Evolutionary conservation across 2,888 invertebrate species (phyloP), one percentile per base, ranked within the genome.

Genomic region (Lithophane leautieri): DNA sequence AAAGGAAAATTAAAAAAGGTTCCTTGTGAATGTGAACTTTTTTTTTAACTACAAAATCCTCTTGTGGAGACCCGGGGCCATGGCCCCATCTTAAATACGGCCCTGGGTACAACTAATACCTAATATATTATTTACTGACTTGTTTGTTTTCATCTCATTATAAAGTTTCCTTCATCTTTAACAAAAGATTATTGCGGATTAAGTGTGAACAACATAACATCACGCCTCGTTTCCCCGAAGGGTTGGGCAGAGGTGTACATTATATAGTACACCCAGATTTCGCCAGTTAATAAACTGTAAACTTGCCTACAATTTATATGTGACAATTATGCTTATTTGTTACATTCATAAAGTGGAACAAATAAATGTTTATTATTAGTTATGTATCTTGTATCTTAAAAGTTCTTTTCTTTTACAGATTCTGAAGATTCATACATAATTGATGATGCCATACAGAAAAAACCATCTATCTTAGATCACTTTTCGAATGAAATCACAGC

Each of bases 401-500:
- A 4, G 2, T 11, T 34, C 74, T 73, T 82, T 73, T 79, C 86
- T 88, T 78, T 92, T 93, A 82, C 91, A 92, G 93, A 90, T 81
- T 86, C 88, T 54, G 86, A 91, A 63, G 93, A 93, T 66, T 66
- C 93, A 28, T 83, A 69, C n/a, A 73, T 86, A 14, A 94, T 96
- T 70, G 92, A 93, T 54, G 83, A 92, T 86, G 83, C 89, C 12
- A 84, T 96, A 28, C 87, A 91, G 62, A 69, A 77, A 11, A 93
- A 88, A 78, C 92, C 89, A 44, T 89, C 93, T 8, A 84, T 95
- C 16, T 52, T 96, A 58, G 96, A 96, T 44, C 93, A 95, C 74
- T 88, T 96, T 50, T 88, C 95, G 50, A 95, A 95, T 88, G 96
- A 96, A 92, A 93, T 96, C 60, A 94, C 93, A 4, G 86, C 92